Evolutionary conservation across 1,140 invertebrate species (phyloP).

Genomic region (Stegodyphus mimosarum): DNA sequence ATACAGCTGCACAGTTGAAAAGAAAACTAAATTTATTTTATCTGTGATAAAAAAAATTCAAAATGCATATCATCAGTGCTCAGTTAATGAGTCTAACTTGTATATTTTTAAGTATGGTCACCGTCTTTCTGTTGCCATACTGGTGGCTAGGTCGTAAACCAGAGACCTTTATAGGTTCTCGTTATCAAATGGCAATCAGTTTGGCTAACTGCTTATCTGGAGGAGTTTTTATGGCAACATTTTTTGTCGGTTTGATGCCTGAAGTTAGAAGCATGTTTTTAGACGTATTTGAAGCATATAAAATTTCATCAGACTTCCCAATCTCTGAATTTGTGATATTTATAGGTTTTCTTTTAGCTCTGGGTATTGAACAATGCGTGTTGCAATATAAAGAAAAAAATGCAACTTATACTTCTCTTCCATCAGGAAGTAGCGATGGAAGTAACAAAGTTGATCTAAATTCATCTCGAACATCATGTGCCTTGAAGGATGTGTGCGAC

Average conservation of each 20-base stretch:
- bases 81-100: conserved; percentile 25
- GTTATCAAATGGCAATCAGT: conserved; percentile 37
- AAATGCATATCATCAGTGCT: conserved; percentile 46
- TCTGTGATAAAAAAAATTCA: neutral
- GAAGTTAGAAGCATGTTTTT: conserved; percentile 76
- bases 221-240: conserved; percentile 84
- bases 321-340: conserved; percentile 79
- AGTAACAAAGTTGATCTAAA: neutral
- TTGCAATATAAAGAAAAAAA: conserved; percentile 51
- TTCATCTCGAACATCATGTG: conserved; percentile 11
- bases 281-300: conserved; percentile 45
- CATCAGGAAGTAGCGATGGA: neutral
- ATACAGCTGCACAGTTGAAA: neutral
- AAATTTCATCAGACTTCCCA: conserved; percentile 69
- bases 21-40: neutral
- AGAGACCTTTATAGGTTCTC: conserved; percentile 4
- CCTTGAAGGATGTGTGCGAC: conserved; percentile 23
- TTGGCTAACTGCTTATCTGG: conserved; percentile 78
- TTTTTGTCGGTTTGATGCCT: conserved; percentile 83
- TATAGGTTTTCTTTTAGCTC: conserved; percentile 85
- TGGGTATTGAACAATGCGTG: conserved; percentile 82
- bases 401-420: conserved; percentile 34
- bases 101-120: conserved; percentile 42
- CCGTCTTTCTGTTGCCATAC: conserved; percentile 44
- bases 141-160: conserved; percentile 42